Conservation (phyloP, 2,113 vertebrate genomes). For the Seriola quinqueradiata region DNA sequence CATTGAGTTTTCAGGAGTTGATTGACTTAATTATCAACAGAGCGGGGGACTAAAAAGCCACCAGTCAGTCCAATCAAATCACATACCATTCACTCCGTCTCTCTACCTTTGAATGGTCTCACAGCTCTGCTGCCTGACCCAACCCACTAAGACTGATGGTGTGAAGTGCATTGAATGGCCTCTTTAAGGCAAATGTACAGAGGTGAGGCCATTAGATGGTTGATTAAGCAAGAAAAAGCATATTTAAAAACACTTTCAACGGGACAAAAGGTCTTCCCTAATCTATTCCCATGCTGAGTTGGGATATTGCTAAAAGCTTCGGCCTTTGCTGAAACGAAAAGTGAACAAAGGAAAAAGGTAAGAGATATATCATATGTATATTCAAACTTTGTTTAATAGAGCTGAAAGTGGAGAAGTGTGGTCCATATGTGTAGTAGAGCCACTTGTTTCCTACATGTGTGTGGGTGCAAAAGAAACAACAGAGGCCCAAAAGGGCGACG, state of each 20-base stretch:
- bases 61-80: slow-evolving; percentile 47
- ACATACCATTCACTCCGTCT: slow-evolving; percentile 29
- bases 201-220: slow-evolving; percentile 53
- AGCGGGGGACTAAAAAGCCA: slow-evolving; percentile 29
- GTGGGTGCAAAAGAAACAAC: neutral
- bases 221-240: slow-evolving; percentile 45
- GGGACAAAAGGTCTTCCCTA: slow-evolving; percentile 4
- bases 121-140: neutral
- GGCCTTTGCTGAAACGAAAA: slow-evolving; percentile 1
- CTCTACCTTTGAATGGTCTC: slow-evolving; percentile 12
- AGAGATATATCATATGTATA: neutral
- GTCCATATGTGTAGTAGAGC: neutral
- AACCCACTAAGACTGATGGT: slow-evolving; percentile 25
- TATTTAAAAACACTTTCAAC: slow-evolving; percentile 44
- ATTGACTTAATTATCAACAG: slow-evolving; percentile 59
- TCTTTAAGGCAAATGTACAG: slow-evolving; percentile 31
- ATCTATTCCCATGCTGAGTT: slow-evolving; percentile 25
- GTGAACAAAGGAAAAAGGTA: neutral
- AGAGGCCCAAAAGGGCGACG: neutral
- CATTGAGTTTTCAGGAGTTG: slow-evolving; percentile 50
- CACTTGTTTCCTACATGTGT: neutral
- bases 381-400: neutral
- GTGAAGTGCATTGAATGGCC: slow-evolving; percentile 31
- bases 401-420: neutral
- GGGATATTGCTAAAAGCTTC: neutral